Evolutionary conservation across 2,113 vertebrate genomes (phyloP).

Genomic region (Glaucomys volans): DNA sequence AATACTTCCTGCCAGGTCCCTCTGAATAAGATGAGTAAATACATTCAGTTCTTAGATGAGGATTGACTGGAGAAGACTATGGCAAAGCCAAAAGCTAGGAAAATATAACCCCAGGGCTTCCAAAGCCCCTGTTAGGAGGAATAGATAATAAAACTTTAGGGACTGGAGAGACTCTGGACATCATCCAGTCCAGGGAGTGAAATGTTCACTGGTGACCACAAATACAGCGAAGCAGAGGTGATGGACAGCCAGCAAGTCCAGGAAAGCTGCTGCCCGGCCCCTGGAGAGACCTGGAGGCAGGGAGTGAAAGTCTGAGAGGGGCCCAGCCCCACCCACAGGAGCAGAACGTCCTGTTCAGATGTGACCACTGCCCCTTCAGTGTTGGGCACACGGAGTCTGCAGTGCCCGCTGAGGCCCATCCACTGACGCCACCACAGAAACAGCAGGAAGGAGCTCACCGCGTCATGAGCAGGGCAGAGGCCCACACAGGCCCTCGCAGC

Average conservation of each 20-base stretch:
- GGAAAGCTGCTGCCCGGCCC: fast-evolving
- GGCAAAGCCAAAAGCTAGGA: neutral
- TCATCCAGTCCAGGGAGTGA: neutral
- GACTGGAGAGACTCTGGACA: neutral
- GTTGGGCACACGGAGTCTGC: neutral
- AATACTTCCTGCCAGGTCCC: neutral
- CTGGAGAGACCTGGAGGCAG: neutral
- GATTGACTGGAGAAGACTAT: neutral
- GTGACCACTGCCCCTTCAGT: neutral
- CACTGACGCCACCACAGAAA: no score
- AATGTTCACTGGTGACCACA: neutral
- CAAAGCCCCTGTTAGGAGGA: neutral
- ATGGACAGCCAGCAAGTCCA: fast-evolving
- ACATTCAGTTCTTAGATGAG: neutral
- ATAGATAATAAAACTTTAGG: neutral
- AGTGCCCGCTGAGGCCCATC: no score
- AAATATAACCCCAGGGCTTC: neutral
- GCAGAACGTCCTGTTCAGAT: neutral
- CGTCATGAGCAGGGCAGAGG: no score
- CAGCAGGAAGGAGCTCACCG: no score
- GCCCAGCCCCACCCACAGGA: neutral
- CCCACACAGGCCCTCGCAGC: neutral
- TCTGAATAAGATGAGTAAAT: neutral
- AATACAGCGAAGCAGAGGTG: neutral
- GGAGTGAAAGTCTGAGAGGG: neutral